Evolutionary conservation across 30 jellyfish, hydroid and myxozoan genomes (phyloP).

Genomic region (Hydractinia echinata): DNA sequence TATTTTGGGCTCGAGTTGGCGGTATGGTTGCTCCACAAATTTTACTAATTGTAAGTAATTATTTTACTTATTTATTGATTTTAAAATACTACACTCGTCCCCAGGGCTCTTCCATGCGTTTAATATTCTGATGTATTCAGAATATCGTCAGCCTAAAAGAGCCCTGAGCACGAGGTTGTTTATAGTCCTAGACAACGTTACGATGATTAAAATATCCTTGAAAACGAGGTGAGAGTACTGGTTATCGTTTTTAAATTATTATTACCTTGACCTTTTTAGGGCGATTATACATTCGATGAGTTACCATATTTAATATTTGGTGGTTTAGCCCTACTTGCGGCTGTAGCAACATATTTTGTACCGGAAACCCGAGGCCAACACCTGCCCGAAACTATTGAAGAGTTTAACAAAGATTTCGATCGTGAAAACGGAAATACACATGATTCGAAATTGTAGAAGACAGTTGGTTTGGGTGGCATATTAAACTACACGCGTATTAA

Average conservation of each 20-base stretch:
- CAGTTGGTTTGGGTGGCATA: too few relatives aligned
- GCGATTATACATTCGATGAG: slow-evolving; percentile 76
- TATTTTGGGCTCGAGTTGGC: slow-evolving; percentile 90
- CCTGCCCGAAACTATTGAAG: slow-evolving; percentile 72
- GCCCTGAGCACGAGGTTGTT: too few relatives aligned
- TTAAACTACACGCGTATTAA: too few relatives aligned
- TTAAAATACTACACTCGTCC: background rate
- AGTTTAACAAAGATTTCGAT: slow-evolving; percentile 3
- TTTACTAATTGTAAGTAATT: slow-evolving; percentile 60
- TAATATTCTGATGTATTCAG: too few relatives aligned
- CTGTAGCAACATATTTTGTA: slow-evolving; percentile 54
- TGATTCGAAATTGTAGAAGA: too few relatives aligned
- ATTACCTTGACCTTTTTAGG: slow-evolving; percentile 20
- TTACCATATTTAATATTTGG: slow-evolving; percentile 82
- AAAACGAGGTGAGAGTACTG: background rate
- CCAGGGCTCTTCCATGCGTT: too few relatives aligned
- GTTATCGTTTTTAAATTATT: too few relatives aligned
- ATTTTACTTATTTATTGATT: background rate
- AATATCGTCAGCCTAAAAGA: too few relatives aligned
- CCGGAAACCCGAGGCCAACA: slow-evolving; percentile 73
- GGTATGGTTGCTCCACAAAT: slow-evolving; percentile 92
- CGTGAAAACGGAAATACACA: too few relatives aligned
- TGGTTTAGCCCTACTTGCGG: slow-evolving; percentile 68
- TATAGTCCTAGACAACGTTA: too few relatives aligned
- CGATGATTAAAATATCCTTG: too few relatives aligned